phyloP scores from a whole-genome alignment of 2,888 invertebrate species.

The Xestia rhomboidea region DNA sequence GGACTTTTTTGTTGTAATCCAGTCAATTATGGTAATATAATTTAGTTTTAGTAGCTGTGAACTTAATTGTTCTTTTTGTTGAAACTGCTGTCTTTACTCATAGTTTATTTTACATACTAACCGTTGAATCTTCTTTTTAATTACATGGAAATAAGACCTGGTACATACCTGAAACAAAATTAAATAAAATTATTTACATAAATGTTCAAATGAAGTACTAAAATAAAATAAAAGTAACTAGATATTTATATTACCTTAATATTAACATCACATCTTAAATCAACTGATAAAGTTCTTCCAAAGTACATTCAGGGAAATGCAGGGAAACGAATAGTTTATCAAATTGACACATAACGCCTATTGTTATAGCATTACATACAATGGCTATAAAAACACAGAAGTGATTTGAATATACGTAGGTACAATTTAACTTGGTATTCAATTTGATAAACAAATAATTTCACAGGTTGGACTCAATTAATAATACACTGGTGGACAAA shows the following conservation, averaged over 20 bases:
- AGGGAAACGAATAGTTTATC: no score
- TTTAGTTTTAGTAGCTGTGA: constrained; percentile 4
- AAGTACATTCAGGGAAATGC: no score
- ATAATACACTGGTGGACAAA: not conserved
- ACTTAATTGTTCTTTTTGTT: not conserved
- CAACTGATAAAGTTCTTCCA: no score
- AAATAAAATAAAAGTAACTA: not conserved
- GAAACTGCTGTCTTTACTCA: not conserved
- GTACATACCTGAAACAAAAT: constrained; percentile 57
- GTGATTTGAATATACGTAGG: not conserved
- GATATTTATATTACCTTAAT: not conserved
- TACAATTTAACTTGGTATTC: not conserved
- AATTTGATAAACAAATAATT: not conserved
- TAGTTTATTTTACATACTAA: constrained; percentile 3
- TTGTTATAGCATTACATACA: no score
- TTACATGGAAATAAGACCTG: not conserved
- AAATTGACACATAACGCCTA: no score
- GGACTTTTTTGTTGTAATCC: constrained; percentile 12
- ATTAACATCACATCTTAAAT: not conserved
- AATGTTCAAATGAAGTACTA: no score
- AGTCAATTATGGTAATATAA: constrained; percentile 9
- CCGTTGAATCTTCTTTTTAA: not conserved
- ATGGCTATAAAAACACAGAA: not conserved
- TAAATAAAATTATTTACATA: not conserved
- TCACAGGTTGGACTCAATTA: not conserved